Conservation (phyloP, 2,888 invertebrate genomes). For the Drosophila nigricruria region DNA sequence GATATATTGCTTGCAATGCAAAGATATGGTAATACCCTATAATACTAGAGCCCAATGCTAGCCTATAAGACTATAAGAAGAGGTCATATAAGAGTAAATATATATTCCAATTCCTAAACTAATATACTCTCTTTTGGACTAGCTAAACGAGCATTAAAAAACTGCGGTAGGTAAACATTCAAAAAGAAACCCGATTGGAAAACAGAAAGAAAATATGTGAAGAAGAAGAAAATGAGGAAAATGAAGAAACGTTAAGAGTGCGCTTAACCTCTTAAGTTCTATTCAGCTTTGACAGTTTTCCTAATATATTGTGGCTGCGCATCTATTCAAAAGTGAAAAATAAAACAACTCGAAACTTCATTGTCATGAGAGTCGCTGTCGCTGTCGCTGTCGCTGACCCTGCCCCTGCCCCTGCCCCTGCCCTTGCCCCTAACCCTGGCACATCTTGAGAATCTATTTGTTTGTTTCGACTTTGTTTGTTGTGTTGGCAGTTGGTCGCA, state of each 20-base stretch:
- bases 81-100: no score
- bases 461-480: conserved; percentile 47
- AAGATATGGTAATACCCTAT: no score
- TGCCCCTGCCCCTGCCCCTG: conserved; percentile 4
- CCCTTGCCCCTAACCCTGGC: conserved; percentile 11
- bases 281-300: conserved; percentile 80
- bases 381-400: not conserved
- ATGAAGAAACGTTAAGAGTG: conserved; percentile 60
- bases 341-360: conserved; percentile 48
- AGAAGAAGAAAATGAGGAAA: conserved; percentile 24
- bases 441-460: conserved; percentile 65
- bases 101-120: not conserved
- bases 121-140: not conserved
- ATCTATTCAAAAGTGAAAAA: conserved; percentile 40
- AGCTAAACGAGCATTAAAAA: not conserved
- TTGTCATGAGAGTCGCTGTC: conserved; percentile 48
- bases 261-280: conserved; percentile 81
- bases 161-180: conserved; percentile 68
- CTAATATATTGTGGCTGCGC: conserved; percentile 75
- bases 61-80: no score
- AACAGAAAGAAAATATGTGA: conserved; percentile 27
- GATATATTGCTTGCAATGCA: no score
- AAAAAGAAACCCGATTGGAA: conserved; percentile 21
- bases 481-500: conserved; percentile 43
- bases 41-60: no score